Base-by-base conservation (phyloP, 2,888 invertebrate species). In the Lepidonotus clava region DNA sequence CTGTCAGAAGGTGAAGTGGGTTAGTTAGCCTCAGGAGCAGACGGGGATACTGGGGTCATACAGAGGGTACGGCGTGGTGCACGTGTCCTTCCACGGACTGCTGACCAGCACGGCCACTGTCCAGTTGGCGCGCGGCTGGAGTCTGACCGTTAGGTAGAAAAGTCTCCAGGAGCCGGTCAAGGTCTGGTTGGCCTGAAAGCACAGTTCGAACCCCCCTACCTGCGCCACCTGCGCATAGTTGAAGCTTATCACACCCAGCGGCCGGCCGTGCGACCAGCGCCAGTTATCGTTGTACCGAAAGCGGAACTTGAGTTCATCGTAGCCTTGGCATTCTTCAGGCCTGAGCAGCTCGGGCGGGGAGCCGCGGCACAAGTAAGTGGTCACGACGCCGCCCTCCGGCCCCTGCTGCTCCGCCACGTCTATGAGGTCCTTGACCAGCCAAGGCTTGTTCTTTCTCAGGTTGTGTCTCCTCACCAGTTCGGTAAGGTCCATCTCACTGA, bases 41-140 rank as follows among this genome's bases (percentile, higher is more conserved):
- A 76, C 76, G 2, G 38, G 76, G 1, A 76, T 76, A 40, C 38
- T 76, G 40, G 76, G 76, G 76, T 76, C 76, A 38, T 76, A 76
- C 36, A 36, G 4, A 0, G 76, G 76, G 76, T 40, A 76, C 2
- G 76, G 76, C 38, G 38, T 38, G n/a, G 76, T 76, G 24, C 76
- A 76, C 21, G 76, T 38, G 21, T 76, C 76, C 36, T 36, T 40
- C 76, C 76, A 76, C 1, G 76, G 76, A 34, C 76, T 76, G 36
- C 28, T 28, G 4, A 76, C 76, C 40, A 76, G n/a, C 21, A 76
- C 76, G 18, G 40, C 38, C 76, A 76, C 76, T 1, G 76, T 76
- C 76, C 76, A 76, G 76, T 76, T 34, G 34, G 76, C 8, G 0
- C 76, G 76, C 4, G 40, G 21, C 76, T 76, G 38, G 36, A 76